These are phyloP conservation scores for Hylia prasina DNA, from an alignment of 2,113 vertebrate species.

Conservation along the genomic window DNA sequence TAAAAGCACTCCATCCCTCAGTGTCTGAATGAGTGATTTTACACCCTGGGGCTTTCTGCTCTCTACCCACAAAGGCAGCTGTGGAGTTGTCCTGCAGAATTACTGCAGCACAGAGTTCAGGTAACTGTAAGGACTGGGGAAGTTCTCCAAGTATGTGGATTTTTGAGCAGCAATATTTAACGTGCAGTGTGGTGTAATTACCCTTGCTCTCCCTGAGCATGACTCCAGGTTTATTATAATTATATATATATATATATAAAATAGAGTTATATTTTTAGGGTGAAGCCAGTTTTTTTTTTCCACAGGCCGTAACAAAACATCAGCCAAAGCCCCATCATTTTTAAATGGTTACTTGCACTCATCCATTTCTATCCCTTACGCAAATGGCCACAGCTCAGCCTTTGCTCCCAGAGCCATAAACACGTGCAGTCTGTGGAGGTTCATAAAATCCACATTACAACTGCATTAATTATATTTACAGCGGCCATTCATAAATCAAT, in stretches of 20 bases:
- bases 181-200: background rate
- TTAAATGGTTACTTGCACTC: background rate
- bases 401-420: background rate
- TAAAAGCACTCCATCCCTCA: background rate
- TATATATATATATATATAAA: background rate
- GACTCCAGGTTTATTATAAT: background rate
- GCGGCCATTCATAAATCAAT: background rate
- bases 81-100: background rate
- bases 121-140: background rate
- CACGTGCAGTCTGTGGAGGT: background rate
- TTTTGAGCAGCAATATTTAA: background rate
- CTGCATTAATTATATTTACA: background rate
- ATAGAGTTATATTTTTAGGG: background rate
- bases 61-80: background rate
- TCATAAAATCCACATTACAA: background rate
- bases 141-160: accelerated
- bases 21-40: background rate
- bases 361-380: background rate
- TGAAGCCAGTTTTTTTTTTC: background rate
- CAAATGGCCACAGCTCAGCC: background rate
- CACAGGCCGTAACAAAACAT: background rate
- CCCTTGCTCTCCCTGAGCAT: background rate
- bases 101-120: background rate
- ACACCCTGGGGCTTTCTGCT: background rate
- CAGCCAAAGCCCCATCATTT: background rate